Conservation (phyloP, 2,888 invertebrate genomes). For the Habroteleia sp. region DNA sequence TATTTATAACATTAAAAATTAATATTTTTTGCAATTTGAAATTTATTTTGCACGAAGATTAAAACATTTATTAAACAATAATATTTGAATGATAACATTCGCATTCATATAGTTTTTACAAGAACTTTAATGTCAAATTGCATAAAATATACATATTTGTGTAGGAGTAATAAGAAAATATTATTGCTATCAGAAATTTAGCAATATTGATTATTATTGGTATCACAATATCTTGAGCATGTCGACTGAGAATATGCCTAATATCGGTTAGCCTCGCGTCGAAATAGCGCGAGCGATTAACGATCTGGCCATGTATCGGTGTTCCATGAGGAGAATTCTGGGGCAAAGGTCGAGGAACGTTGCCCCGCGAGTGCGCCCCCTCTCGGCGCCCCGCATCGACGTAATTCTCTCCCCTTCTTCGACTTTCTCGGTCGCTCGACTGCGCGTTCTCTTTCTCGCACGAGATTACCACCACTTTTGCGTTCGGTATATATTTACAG, state of each 20-base stretch:
- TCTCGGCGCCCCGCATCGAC: slow-evolving; percentile 30
- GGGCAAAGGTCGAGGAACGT: slow-evolving; percentile 81
- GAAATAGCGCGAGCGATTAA: slow-evolving; percentile 74
- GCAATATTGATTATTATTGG: too few species aligned
- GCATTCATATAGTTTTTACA: too few species aligned
- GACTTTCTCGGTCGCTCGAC: slow-evolving; percentile 40
- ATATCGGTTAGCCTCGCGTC: slow-evolving; percentile 63
- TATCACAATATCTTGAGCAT: not conserved
- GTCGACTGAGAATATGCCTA: slow-evolving; percentile 25
- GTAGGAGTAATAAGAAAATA: too few species aligned
- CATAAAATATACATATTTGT: too few species aligned
- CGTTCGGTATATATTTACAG: slow-evolving; percentile 51
- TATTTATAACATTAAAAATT: too few species aligned
- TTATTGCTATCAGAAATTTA: too few species aligned
- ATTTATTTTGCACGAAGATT: too few species aligned
- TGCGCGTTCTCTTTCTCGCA: slow-evolving; percentile 48
- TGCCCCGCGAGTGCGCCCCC: slow-evolving; percentile 64
- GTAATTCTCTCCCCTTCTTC: slow-evolving; percentile 57
- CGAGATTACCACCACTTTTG: slow-evolving; percentile 50
- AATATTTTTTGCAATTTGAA: too few species aligned
- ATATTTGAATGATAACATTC: too few species aligned
- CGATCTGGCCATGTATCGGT: slow-evolving; percentile 70
- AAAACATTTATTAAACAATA: too few species aligned
- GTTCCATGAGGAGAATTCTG: slow-evolving; percentile 75
- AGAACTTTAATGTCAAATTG: too few species aligned